Conservation (phyloP, 2,113 vertebrate species). For the Lasiurus cinereus region DNA sequence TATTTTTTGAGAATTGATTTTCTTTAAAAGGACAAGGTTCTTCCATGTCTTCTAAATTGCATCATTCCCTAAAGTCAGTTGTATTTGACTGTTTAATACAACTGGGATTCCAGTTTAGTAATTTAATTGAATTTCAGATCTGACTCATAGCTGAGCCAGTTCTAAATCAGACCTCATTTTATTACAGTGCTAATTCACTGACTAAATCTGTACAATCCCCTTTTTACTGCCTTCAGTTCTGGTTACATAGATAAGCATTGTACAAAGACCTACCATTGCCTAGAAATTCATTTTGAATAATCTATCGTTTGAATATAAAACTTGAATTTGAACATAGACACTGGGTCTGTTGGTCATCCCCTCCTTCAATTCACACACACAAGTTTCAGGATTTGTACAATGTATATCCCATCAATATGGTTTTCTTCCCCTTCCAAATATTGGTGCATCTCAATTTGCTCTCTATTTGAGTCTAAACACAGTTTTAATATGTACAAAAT, state of each 20-base stretch:
- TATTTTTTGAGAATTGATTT: conserved; percentile 25
- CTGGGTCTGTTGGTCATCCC: background rate
- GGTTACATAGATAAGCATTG: background rate
- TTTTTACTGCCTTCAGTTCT: background rate
- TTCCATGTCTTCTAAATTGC: conserved; percentile 31
- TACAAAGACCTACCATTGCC: background rate
- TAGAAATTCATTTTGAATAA: background rate
- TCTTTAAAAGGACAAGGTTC: background rate
- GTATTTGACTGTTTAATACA: conserved; percentile 13
- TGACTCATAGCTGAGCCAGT: background rate
- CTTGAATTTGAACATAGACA: background rate
- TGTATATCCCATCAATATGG: rapidly evolving
- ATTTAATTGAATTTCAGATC: conserved; percentile 38
- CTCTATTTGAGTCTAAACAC: background rate
- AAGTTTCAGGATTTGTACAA: background rate
- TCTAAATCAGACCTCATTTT: conserved; percentile 8
- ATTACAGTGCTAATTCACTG: background rate
- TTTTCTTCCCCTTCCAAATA: background rate
- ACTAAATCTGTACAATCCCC: background rate
- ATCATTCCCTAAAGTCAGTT: conserved; percentile 1
- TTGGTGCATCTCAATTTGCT: background rate
- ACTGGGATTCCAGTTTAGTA: background rate
- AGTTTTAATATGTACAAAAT: background rate
- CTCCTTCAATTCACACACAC: background rate
- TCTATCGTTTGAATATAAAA: background rate